Evolutionary conservation across 2,888 invertebrate genomes (phyloP).

Genomic region (Mesorhabditis belari): DNA sequence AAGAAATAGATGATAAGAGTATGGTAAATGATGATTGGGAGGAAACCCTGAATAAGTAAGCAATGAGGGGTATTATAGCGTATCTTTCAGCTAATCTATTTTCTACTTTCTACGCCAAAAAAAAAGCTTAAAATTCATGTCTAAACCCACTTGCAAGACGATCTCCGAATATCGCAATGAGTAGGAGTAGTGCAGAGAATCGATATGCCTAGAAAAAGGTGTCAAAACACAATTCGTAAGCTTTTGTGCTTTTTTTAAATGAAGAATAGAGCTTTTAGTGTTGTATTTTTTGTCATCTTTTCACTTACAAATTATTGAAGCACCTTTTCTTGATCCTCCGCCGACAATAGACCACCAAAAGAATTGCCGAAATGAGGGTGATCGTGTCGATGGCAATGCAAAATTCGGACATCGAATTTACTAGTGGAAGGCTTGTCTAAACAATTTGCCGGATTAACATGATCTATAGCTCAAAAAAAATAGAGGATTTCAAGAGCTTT

Average conservation of each 20-base stretch:
- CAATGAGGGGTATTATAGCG: too few species aligned
- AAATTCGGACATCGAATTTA: neutral
- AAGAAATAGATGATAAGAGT: neutral
- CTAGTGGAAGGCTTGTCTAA: neutral
- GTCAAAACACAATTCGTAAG: too few species aligned
- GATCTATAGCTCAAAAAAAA: too few species aligned
- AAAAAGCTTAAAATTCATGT: neutral
- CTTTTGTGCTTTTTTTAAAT: too few species aligned
- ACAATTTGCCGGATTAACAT: too few species aligned
- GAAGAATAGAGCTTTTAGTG: too few species aligned
- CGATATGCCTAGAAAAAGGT: too few species aligned
- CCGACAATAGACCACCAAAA: neutral
- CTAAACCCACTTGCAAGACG: neutral
- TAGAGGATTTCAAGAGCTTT: too few species aligned
- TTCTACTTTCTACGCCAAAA: neutral
- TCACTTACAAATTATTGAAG: neutral
- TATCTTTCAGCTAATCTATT: too few species aligned
- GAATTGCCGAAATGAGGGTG: neutral
- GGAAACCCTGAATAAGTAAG: neutral
- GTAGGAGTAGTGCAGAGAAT: neutral
- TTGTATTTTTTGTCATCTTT: neutral
- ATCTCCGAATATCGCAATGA: neutral
- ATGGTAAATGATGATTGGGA: neutral
- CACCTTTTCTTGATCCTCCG: neutral
- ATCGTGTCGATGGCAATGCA: neutral